Evolutionary conservation across 2,113 vertebrate species (phyloP), one percentile per base, ranked within the genome.

Genomic region (Carassius carassius): DNA sequence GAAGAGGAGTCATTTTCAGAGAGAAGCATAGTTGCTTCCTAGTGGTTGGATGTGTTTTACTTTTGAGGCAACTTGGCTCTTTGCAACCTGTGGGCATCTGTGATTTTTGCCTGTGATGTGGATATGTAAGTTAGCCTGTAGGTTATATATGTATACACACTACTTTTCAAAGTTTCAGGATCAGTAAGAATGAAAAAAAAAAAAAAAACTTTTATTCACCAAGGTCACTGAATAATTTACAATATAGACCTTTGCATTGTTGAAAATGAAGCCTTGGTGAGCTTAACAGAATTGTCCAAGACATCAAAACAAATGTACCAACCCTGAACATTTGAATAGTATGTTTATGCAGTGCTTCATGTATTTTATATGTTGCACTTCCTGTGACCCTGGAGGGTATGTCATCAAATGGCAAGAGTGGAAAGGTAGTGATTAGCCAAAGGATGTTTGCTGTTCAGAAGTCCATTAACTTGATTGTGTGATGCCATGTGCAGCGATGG

Each of bases 391-490:
- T 77, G 47, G 44, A n/a, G 5, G 73, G 16, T 32, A 37, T 83
- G 9, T 58, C 21, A 37, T 83, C 41, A 44, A 5, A 7, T 49
- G 41, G 12, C n/a, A 13, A 25, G 41, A 5, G 17, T 63, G 35
- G 21, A 44, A 62, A 78, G 35, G 35, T 23, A 62, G 78, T 49
- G 37, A 44, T 67, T 81, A 67, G 78, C 78, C 78, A 67, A 65
- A 69, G 23, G 63, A 51, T 29, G 44, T 65, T 47, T 67, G 23
- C 62, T 35, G 44, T 67, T 1, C 44, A 81, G 60, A 81, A 69
- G 62, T 81, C 44, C 78, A 69, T 81, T 69, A 81, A 47, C 78
- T 32, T 81, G 44, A 69, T 81, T 69, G 62, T 44, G 16, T 63
- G 58, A 79, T 44, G 58, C 35, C 5, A 10, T 10, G 58, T 63